Percentiles rank a stretch among this genome's conserved stretches.
phyloP scores from a whole-genome alignment of 2,888 invertebrate species.

The Pristionchus entomophagus region DNA sequence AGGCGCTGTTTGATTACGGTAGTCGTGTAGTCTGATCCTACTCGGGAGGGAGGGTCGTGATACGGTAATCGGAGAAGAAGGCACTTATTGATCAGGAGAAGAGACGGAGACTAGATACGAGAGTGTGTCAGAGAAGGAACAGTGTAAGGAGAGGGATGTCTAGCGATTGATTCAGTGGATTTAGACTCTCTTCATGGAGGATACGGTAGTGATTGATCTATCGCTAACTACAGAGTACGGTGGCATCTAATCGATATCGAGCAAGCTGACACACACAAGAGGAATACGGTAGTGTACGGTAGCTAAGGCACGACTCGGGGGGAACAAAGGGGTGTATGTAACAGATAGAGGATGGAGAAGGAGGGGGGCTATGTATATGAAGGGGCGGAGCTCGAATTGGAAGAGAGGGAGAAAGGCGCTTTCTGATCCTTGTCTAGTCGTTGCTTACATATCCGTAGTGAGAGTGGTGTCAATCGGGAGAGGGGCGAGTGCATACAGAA shows the following conservation, averaged over 20 bases:
- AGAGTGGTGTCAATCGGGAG: not conserved
- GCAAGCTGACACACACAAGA: not conserved
- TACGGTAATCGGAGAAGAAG: conserved; percentile 21
- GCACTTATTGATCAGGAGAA: conserved; percentile 13
- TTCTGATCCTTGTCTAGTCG: conserved; percentile 17
- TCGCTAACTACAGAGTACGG: not conserved
- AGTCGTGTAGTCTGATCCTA: conserved; percentile 14
- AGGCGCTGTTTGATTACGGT: conserved; percentile 23
- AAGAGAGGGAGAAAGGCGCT: conserved; percentile 20
- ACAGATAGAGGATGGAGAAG: not conserved
- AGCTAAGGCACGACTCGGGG: conserved; percentile 28
- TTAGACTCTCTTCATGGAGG: not conserved
- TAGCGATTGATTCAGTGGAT: not conserved
- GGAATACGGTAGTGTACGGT: not conserved
- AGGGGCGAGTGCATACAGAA: not conserved
- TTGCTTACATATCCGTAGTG: conserved; percentile 33
- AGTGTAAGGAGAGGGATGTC: not conserved
- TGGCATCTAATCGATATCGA: not conserved
- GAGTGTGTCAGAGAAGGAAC: not conserved
- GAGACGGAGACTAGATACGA: conserved; percentile 26
- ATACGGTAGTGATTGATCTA: not conserved
- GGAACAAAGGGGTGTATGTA: not conserved
- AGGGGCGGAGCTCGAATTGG: conserved; percentile 9
- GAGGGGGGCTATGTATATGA: conserved; percentile 10
- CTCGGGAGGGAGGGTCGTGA: conserved; percentile 13